Percentiles rank a stretch among this genome's conserved stretches.
These are phyloP conservation scores for Tipula vernalis DNA, from an alignment of 2,888 invertebrate species.

Conservation along the genomic window DNA sequence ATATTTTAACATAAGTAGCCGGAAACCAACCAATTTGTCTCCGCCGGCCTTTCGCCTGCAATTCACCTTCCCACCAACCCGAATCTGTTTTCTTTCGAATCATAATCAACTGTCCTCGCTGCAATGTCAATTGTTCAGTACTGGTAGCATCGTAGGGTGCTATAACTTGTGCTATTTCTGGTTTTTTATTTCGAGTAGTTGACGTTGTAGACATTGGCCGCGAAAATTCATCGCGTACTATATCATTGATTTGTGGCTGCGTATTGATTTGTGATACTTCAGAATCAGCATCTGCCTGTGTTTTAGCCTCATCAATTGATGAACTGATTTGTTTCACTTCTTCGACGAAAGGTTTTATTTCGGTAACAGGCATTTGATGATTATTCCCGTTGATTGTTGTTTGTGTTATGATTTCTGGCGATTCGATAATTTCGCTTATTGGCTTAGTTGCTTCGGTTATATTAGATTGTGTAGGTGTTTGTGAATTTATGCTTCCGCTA, in stretches of 20 bases:
- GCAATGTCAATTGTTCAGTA: slow-evolving; percentile 78
- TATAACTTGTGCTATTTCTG: slow-evolving; percentile 89
- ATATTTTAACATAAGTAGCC: slow-evolving; percentile 87
- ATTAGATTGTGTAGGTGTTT: neutral
- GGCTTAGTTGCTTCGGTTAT: neutral
- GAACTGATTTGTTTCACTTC: neutral
- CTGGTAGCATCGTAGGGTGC: slow-evolving; percentile 88
- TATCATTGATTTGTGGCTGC: slow-evolving; percentile 29
- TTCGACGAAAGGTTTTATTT: neutral
- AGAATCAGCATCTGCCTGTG: slow-evolving; percentile 34
- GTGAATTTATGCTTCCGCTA: slow-evolving; percentile 10
- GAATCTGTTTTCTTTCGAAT: slow-evolving; percentile 94
- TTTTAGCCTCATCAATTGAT: slow-evolving; percentile 27
- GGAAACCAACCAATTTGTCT: slow-evolving; percentile 98
- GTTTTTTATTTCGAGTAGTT: slow-evolving; percentile 53
- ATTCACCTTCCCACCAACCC: slow-evolving; percentile 99
- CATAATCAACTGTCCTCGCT: slow-evolving; percentile 85
- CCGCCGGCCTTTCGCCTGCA: slow-evolving; percentile 83
- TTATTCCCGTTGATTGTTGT: neutral
- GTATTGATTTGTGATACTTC: slow-evolving; percentile 38
- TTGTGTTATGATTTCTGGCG: neutral
- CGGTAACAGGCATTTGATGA: neutral
- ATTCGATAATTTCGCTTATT: neutral
- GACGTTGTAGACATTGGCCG: slow-evolving; percentile 38
- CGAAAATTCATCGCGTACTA: slow-evolving; percentile 31